Conservation (phyloP, 2,797 vertebrate species). For the Falco biarmicus region DNA sequence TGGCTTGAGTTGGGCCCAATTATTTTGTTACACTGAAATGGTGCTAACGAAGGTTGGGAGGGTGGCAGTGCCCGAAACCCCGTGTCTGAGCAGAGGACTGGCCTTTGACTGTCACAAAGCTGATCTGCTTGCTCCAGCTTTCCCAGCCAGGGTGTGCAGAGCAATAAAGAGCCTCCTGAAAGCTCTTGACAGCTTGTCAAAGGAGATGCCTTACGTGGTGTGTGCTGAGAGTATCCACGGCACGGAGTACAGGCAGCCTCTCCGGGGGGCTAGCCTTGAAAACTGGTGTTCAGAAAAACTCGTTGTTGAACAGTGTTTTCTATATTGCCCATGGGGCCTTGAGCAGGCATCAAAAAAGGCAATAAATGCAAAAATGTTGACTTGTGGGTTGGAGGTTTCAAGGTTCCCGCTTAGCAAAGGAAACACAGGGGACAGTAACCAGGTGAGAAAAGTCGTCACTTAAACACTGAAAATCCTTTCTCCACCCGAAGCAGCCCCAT, state of each 20-base stretch:
- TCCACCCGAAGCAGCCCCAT: background rate
- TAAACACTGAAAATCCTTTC: background rate
- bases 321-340: fast-evolving
- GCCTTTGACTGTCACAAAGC: background rate
- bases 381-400: fast-evolving
- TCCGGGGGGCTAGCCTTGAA: background rate
- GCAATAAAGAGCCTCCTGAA: background rate
- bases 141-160: background rate
- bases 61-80: background rate
- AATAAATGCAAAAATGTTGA: background rate
- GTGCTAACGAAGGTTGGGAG: fast-evolving
- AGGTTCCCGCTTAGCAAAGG: background rate
- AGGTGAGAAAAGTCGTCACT: background rate
- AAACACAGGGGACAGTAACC: background rate
- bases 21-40: background rate
- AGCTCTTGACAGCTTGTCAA: slow-evolving; percentile 9
- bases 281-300: background rate
- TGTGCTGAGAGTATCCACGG: background rate
- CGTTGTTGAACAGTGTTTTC: background rate
- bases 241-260: background rate
- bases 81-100: background rate
- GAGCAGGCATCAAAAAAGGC: background rate
- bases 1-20: background rate
- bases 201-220: background rate
- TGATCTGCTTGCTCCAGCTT: background rate